These are phyloP conservation scores for Theristus sp. DNA, from an alignment of 2,888 invertebrate genomes.

Conservation along the genomic window DNA sequence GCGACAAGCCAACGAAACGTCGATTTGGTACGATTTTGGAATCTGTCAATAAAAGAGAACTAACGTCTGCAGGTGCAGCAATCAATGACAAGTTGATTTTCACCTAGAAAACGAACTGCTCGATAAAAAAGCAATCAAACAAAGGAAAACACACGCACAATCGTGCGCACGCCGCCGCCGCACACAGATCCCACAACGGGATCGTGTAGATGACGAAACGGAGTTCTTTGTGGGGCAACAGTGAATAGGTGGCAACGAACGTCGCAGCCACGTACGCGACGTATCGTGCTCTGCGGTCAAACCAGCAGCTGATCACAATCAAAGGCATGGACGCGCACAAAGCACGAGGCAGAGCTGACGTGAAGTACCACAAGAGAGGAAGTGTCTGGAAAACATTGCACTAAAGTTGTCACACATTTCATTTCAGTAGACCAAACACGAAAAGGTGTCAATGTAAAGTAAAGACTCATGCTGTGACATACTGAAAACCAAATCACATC, in stretches of 20 bases:
- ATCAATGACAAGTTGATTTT: no score
- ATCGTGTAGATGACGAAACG: slow-evolving; percentile 93
- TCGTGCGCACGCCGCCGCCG: slow-evolving; percentile 65
- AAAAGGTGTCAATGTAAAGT: no score
- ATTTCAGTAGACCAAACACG: no score
- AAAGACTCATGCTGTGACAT: no score
- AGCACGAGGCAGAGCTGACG: slow-evolving; percentile 82
- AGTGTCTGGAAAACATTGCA: slow-evolving; percentile 47
- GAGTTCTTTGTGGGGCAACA: slow-evolving; percentile 90
- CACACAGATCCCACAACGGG: slow-evolving; percentile 71
- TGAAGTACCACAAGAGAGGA: slow-evolving; percentile 94
- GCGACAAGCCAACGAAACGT: neutral
- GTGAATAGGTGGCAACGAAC: slow-evolving; percentile 74
- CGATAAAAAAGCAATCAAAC: no score
- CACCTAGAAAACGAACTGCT: no score
- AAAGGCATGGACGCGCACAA: slow-evolving; percentile 60
- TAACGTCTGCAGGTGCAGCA: no score
- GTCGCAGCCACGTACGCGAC: slow-evolving; percentile 33
- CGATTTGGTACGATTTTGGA: neutral
- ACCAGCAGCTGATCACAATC: slow-evolving; percentile 39
- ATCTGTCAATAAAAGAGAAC: neutral
- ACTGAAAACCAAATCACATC: no score
- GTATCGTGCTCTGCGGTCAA: slow-evolving; percentile 37
- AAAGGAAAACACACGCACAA: no score
- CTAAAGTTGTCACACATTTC: no score